Evolutionary conservation across 2,113 vertebrate species (phyloP).

Genomic region (Promerops cafer): DNA sequence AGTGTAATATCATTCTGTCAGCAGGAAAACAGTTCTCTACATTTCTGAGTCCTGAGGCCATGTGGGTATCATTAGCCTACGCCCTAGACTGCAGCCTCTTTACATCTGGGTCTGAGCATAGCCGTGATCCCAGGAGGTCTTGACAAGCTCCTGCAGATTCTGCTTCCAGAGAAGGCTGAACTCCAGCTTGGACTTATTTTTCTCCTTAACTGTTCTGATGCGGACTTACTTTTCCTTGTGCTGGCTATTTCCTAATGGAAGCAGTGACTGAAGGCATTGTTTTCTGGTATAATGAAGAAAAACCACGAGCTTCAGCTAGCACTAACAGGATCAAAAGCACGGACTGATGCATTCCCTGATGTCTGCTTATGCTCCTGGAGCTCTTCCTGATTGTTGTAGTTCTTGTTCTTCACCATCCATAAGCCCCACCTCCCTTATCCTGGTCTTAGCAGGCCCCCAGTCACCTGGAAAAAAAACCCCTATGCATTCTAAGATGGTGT

Average conservation of each 20-base stretch:
- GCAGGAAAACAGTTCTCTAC: not conserved
- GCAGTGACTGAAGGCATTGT: not conserved
- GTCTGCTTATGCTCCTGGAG: not conserved
- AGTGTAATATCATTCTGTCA: not conserved
- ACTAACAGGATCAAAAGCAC: not conserved
- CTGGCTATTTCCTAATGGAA: not conserved
- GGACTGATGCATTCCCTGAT: not conserved
- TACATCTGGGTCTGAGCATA: not conserved
- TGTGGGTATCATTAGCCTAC: not conserved
- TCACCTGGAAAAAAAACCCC: not conserved
- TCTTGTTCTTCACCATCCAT: not conserved
- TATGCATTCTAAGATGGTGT: not conserved
- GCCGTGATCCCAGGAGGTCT: not conserved
- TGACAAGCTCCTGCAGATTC: not conserved
- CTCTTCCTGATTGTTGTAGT: not conserved
- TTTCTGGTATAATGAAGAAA: constrained; percentile 9
- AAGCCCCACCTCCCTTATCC: not conserved
- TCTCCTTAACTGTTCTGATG: constrained; percentile 38
- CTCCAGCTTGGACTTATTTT: constrained; percentile 38
- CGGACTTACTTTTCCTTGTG: not conserved
- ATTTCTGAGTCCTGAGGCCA: not conserved
- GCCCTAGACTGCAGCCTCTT: not conserved
- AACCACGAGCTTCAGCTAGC: not conserved
- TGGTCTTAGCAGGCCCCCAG: not conserved
- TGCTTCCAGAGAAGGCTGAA: constrained; percentile 1